Evolutionary conservation across 1,140 invertebrate genomes (phyloP).

Genomic region (Elymnias hypermnestra): DNA sequence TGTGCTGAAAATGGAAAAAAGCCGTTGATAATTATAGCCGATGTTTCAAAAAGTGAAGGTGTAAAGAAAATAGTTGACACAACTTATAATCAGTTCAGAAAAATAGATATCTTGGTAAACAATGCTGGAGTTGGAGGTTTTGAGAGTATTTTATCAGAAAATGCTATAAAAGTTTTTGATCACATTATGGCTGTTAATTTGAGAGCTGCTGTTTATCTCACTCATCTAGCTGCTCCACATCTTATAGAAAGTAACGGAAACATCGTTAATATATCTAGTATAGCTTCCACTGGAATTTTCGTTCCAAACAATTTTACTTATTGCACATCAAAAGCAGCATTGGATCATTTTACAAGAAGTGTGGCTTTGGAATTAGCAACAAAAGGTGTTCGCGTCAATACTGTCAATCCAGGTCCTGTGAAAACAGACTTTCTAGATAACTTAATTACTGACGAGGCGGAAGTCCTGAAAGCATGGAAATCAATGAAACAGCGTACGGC

Average conservation of each 20-base stretch:
- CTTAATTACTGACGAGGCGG: constrained; percentile 77
- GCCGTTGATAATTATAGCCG: constrained; percentile 75
- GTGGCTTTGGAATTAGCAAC: constrained; percentile 83
- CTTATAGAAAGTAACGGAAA: constrained; percentile 82
- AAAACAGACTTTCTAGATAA: constrained; percentile 85
- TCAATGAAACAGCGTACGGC: constrained; percentile 44
- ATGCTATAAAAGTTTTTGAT: constrained; percentile 82
- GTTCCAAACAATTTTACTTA: constrained; percentile 20
- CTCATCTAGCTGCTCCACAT: constrained; percentile 82
- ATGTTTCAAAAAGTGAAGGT: constrained; percentile 79
- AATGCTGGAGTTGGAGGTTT: constrained; percentile 82
- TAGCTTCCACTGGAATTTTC: constrained; percentile 76
- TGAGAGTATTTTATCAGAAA: constrained; percentile 80
- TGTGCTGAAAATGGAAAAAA: constrained; percentile 72
- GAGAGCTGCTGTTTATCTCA: constrained; percentile 81
- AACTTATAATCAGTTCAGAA: constrained; percentile 76
- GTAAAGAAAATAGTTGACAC: constrained; percentile 76
- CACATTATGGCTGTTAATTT: constrained; percentile 83
- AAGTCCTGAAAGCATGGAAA: constrained; percentile 41
- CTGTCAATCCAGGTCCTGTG: constrained; percentile 87
- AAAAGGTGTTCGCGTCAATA: constrained; percentile 88
- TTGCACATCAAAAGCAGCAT: constrained; percentile 33
- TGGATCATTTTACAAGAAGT: constrained; percentile 73
- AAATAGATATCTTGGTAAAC: constrained; percentile 82
- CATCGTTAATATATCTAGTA: constrained; percentile 87